Base-by-base conservation (phyloP, 2,113 vertebrate genomes). In the Ellobius talpinus region DNA sequence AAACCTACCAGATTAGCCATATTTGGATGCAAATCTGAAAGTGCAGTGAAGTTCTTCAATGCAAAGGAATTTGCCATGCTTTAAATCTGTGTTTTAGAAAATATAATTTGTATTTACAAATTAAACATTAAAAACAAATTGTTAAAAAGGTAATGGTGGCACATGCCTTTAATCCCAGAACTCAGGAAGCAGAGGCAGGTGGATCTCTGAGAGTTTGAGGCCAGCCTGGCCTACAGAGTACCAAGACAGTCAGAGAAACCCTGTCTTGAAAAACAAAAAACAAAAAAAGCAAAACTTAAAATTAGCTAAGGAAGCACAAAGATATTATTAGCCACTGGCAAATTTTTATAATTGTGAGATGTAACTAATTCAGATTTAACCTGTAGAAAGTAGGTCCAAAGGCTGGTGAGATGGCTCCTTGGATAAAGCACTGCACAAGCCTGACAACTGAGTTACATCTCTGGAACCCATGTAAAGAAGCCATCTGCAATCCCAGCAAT, bases 11-110 rank as follows among this genome's bases (percentile, higher is more conserved):
- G 98, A 98, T 98, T 99, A 97, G 98, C 98, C 95, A 99, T 98
- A 97, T 99, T 99, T 94, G 99, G 99, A 94, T 99, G 99, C 65
- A 99, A 98, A 96, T 99, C 99, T 94, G 99, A 99, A 97, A 99
- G 99, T 45, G 99, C 96, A 58, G 99, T 98, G 92, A 96, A 99
- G 92, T 97, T 98, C 85, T 97, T 98, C 72, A 96, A 68, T 90
- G 98, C 95, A 97, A 98, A 97, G 89, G 98, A 98, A 88, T 95
- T 97, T 68, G 98, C 97, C 99, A 99, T 99, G 96, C 97, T 98
- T 79, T 73, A 68, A 86, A 98, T 85, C 98, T 99, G 97, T 58
- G 98, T 96, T 90, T 86, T 72, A 98, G 96, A 98, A 98, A 98
- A 98, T 13, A 97, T 23, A 89, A 97, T 94, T 98, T 95, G 96